A percentile compares a stretch with the other conserved stretches of the same genome.
Evolutionary conservation across 2,888 invertebrate genomes (phyloP).

Genomic region (Oligia fasciuncula): DNA sequence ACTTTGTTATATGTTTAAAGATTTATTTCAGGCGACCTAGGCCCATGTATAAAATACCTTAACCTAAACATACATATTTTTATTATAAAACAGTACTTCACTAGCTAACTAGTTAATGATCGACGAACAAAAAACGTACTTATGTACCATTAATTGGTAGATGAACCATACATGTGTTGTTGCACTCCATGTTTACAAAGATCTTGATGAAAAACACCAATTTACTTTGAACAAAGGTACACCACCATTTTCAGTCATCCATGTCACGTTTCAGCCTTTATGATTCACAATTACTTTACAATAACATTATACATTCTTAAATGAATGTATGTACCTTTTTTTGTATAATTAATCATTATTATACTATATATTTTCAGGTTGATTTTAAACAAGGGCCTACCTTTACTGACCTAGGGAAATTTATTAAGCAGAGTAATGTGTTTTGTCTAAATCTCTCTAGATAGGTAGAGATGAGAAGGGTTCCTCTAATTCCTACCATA

Average conservation of each 20-base stretch:
- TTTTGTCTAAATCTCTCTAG: not conserved
- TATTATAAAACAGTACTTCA: too few species aligned
- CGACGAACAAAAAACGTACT: not conserved
- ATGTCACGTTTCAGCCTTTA: not conserved
- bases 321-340: not conserved
- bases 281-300: slow-evolving; percentile 27
- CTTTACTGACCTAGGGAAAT: not conserved
- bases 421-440: not conserved
- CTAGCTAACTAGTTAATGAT: not conserved
- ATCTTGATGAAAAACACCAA: slow-evolving; percentile 25
- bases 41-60: too few species aligned
- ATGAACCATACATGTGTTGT: not conserved
- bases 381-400: not conserved
- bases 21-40: too few species aligned
- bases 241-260: not conserved
- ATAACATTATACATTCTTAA: slow-evolving; percentile 31
- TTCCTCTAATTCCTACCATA: not conserved
- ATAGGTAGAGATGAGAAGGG: not conserved
- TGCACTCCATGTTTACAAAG: not conserved
- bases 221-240: slow-evolving; percentile 27
- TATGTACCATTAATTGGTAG: not conserved
- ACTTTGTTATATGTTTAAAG: too few species aligned
- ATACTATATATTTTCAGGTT: slow-evolving; percentile 4
- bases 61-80: too few species aligned
- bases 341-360: slow-evolving; percentile 8